These are phyloP conservation scores for Thunnus maccoyii DNA, from an alignment of 2,113 vertebrate species.

Conservation along the genomic window DNA sequence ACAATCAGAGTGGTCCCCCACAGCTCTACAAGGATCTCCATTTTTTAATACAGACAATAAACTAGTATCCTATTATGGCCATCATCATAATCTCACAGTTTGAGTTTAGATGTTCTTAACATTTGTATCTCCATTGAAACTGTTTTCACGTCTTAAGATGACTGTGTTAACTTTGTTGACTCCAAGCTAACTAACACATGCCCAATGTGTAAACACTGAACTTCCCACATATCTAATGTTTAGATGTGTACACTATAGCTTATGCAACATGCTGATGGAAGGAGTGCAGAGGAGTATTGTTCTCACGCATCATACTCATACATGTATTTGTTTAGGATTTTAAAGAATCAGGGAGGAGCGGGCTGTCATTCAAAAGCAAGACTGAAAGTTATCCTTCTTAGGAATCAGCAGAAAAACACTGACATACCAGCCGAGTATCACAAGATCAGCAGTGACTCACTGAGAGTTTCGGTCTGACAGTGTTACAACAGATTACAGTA, in stretches of 20 bases:
- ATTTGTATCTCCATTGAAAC: neutral
- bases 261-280: neutral
- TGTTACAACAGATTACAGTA: neutral
- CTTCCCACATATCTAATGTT: neutral
- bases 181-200: no score
- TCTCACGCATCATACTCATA: slow-evolving; percentile 39
- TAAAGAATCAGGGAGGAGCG: slow-evolving; percentile 27
- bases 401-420: neutral
- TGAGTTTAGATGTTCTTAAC: no score
- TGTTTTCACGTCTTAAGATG: no score
- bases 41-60: no score
- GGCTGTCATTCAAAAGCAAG: neutral
- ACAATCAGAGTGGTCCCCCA: no score
- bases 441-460: slow-evolving; percentile 6
- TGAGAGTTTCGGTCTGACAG: neutral
- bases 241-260: neutral
- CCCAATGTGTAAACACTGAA: neutral
- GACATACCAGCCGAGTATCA: neutral
- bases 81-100: no score
- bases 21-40: no score
- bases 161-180: no score
- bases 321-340: neutral
- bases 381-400: neutral
- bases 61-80: no score
- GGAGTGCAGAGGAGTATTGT: neutral